Base-by-base conservation (phyloP, 2,113 vertebrate species). In the Takifugu flavidus region DNA sequence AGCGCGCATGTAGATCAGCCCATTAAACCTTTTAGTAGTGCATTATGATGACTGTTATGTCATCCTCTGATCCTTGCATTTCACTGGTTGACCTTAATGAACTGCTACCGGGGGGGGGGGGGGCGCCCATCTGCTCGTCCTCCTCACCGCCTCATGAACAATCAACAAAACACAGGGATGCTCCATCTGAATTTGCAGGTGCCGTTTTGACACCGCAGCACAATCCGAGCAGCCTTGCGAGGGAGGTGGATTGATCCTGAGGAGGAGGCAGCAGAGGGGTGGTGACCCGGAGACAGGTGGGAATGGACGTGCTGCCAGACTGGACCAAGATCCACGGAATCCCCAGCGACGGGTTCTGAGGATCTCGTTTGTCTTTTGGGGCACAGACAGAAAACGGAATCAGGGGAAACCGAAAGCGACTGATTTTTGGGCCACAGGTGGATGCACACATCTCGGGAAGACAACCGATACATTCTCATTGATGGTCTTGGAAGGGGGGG, bases 1-100 rank as follows among this genome's bases (percentile, higher is more conserved):
- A 53, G 42, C 66, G 4, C 65, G 50, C n/a, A 56, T 50, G 56
- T 42, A 52, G 34, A 46, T 61, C 63, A 68, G 46, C 15, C 70
- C 64, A 80, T 84, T 80, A 82, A 72, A 59, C 59, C 77, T 62
- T 75, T 70, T 59, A 34, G 25, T 59, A 43, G 44, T 65, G 69
- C 58, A 81, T 85, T 81, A 79, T 79, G 56, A 70, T 62, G 44
- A 53, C 29, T 62, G 75, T 89, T 79, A 86, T 72, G 74, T 85
- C 87, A 85, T 78, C 54, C 59, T 73, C 47, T 86, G 62, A 81
- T 85, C 82, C 66, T 58, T 10, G 26, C 42, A 53, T 65, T 54
- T 53, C 7, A 49, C 53, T 65, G 62, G 57, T 12, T 79, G 61
- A 71, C 70, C 83, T 26, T 15, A 50, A 59, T 68, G 53, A 75